Conservation (phyloP, 1,140 invertebrate genomes). For the Wiebesia pumilae region DNA sequence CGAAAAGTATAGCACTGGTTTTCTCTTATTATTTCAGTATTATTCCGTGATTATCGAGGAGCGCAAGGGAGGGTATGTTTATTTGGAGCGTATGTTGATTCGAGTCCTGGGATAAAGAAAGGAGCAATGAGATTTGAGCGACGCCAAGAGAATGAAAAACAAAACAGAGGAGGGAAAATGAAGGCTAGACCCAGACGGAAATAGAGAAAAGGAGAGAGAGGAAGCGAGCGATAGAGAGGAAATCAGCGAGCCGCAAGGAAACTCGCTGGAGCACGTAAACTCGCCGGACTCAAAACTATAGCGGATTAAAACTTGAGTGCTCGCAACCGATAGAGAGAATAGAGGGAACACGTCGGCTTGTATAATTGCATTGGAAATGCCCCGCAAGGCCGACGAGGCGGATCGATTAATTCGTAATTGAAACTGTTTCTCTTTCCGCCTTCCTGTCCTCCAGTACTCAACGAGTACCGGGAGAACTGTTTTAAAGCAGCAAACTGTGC, state of each 20-base stretch:
- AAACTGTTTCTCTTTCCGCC: slow-evolving; percentile 45
- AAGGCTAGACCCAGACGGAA: not conserved
- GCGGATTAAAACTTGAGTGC: slow-evolving; percentile 67
- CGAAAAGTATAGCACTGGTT: too few relatives aligned
- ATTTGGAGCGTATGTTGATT: too few relatives aligned
- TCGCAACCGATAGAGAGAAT: slow-evolving; percentile 10
- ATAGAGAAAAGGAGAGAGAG: not conserved
- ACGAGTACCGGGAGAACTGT: too few relatives aligned
- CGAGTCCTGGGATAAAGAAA: too few relatives aligned
- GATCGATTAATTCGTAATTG: slow-evolving; percentile 48
- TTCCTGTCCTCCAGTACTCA: not conserved
- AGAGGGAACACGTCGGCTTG: slow-evolving; percentile 28
- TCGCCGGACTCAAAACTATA: slow-evolving; percentile 63
- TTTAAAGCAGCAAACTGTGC: too few relatives aligned
- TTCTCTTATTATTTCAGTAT: too few relatives aligned
- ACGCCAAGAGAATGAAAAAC: not conserved
- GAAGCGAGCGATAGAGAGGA: too few relatives aligned
- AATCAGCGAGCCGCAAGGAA: slow-evolving; percentile 14
- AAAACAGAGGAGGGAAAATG: not conserved
- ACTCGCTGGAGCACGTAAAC: slow-evolving; percentile 57
- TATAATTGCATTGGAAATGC: slow-evolving; percentile 64
- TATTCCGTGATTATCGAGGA: too few relatives aligned
- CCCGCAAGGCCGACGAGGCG: not conserved
- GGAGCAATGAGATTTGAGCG: too few relatives aligned
- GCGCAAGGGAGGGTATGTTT: too few relatives aligned